phyloP scores from a whole-genome alignment of 1,140 invertebrate species.

The Calycopis cecrops region DNA sequence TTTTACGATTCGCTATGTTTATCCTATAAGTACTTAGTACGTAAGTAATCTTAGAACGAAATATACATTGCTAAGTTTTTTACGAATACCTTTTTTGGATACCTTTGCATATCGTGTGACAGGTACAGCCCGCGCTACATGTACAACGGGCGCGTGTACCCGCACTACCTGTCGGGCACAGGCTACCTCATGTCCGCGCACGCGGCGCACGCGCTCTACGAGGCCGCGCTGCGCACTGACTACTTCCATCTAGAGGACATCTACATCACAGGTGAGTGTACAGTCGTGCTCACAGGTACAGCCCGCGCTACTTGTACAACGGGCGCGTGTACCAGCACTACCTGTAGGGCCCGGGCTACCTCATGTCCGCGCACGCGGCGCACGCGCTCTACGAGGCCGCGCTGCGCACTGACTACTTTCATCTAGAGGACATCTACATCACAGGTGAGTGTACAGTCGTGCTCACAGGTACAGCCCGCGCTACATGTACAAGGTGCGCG shows the following conservation, averaged over 20 bases:
- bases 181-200: constrained; percentile 87
- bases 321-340: constrained; percentile 86
- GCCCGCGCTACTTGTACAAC: constrained; percentile 87
- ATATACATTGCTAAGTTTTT: too few relatives aligned
- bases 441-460: constrained; percentile 82
- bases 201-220: constrained; percentile 80
- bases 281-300: constrained; percentile 76
- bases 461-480: constrained; percentile 82
- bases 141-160: constrained; percentile 83
- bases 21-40: too few relatives aligned
- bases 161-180: constrained; percentile 89
- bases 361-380: constrained; percentile 84
- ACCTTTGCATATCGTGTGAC: constrained; percentile 3
- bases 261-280: constrained; percentile 89
- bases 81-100: background rate
- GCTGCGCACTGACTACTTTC: constrained; percentile 81
- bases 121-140: constrained; percentile 89
- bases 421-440: constrained; percentile 91
- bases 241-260: constrained; percentile 90
- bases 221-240: constrained; percentile 80
- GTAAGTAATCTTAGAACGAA: too few relatives aligned
- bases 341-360: constrained; percentile 89
- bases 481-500: constrained; percentile 83
- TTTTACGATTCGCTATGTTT: too few relatives aligned
- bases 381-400: constrained; percentile 82